Percentiles rank a stretch among this genome's conserved stretches.
phyloP scores from a whole-genome alignment of 2,888 invertebrate species.

The Trimorus sp. region DNA sequence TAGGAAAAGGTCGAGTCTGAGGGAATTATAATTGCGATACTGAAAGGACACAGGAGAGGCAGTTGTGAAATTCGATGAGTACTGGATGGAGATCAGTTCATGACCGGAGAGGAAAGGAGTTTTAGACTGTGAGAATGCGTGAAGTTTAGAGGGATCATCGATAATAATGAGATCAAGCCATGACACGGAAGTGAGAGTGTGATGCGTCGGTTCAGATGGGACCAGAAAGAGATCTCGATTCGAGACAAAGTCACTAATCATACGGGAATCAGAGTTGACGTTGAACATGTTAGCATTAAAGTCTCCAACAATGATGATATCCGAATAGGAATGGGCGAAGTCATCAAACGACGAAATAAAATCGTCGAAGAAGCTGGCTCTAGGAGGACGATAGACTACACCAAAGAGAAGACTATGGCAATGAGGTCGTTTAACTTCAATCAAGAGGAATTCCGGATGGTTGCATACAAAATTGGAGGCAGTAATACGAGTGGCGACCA shows the following conservation, averaged over 20 bases:
- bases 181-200: conserved; percentile 13
- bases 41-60: neutral
- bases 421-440: neutral
- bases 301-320: no score
- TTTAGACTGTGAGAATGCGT: neutral
- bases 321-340: no score
- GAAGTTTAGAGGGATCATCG: conserved; percentile 14
- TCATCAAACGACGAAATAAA: no score
- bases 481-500: neutral
- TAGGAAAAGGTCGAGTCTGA: neutral
- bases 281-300: no score
- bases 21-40: neutral
- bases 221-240: neutral
- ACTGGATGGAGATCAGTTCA: neutral
- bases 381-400: no score
- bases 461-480: no score
- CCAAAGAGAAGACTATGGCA: no score
- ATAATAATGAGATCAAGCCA: conserved; percentile 14
- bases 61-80: neutral
- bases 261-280: neutral
- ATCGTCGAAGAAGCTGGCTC: no score
- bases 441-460: neutral
- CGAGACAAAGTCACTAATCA: neutral
- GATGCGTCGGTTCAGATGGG: conserved; percentile 13
- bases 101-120: conserved; percentile 16